Conservation (phyloP, 2,113 vertebrate species). For the Rhinoptilus africanus region DNA sequence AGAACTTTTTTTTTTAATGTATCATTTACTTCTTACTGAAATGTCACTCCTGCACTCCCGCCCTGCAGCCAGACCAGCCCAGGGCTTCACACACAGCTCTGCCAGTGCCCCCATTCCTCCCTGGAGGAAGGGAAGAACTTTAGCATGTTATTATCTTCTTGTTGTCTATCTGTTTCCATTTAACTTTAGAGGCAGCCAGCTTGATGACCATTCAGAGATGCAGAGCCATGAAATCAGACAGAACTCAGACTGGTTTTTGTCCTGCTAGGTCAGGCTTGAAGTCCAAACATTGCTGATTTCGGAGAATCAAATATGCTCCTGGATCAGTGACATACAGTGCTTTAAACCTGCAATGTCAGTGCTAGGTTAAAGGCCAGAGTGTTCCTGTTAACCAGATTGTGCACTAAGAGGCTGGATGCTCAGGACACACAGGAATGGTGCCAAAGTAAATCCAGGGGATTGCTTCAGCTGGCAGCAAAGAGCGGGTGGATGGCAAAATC, state of each 20-base stretch:
- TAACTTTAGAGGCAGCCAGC: neutral
- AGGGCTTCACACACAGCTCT: neutral
- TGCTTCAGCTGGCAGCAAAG: neutral
- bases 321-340: conserved; percentile 3
- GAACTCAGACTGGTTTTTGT: neutral
- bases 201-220: neutral
- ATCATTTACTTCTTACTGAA: neutral
- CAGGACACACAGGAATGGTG: neutral
- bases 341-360: neutral
- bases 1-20: neutral
- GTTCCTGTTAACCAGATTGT: neutral
- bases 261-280: neutral
- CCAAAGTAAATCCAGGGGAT: conserved; percentile 5
- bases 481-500: neutral
- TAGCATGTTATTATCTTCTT: neutral
- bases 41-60: neutral
- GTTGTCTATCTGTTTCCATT: neutral
- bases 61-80: neutral
- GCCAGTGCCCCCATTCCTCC: neutral
- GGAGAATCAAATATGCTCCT: neutral
- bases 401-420: neutral
- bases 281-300: neutral
- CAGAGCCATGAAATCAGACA: neutral
- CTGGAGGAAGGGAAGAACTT: neutral
- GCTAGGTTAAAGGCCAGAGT: neutral